Base-by-base conservation (phyloP, 2,113 vertebrate genomes). In the human region DNA sequence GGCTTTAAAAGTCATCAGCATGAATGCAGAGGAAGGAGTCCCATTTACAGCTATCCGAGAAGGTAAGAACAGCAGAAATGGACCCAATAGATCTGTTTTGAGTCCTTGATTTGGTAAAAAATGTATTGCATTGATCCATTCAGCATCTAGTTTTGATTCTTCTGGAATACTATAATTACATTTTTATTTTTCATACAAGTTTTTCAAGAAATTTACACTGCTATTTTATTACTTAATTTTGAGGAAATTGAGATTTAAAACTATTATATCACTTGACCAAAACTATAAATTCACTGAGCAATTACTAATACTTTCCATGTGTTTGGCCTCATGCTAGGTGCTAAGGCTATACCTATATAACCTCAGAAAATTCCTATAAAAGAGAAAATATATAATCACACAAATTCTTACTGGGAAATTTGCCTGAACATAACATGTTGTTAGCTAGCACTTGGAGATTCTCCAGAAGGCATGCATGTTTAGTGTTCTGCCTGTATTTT, bases 1-100 rank as follows among this genome's bases (percentile, higher is more conserved):
- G 90, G 99, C 99, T 14, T 97, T 99, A 93, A 99, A 99, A 98
- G 99, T 99, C 95, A 99, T 99, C 93, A 98, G 98, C 3, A 99
- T 99, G 99, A 99, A 99, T 93, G 98, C 98, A 1, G 99, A 99
- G 92, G 99, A 99, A 95, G 99, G 99, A 0, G 97, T 99, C 55
- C 99, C 99, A 0, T 99, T 99, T 98, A 99, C 99, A 22, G 99
- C 99, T 86, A 99, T 99, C 96, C 96, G 98, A 97, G 99, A 99
- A 98, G 99, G 99, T 99, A 98, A 98, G 97, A 85, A 35, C 81
- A 50, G 1, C 75, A 35, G 27, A 72, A 89, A 27, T 52, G 32
- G 9, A 82, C 40, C 17, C 6, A 70, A 88, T n/a, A 55, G n/a
- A 70, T 52, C 10, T 43, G 14, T 88, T 96, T 80, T 93, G 90